Evolutionary conservation across 2,113 vertebrate species (phyloP).

Genomic region (Corythaeola cristata): DNA sequence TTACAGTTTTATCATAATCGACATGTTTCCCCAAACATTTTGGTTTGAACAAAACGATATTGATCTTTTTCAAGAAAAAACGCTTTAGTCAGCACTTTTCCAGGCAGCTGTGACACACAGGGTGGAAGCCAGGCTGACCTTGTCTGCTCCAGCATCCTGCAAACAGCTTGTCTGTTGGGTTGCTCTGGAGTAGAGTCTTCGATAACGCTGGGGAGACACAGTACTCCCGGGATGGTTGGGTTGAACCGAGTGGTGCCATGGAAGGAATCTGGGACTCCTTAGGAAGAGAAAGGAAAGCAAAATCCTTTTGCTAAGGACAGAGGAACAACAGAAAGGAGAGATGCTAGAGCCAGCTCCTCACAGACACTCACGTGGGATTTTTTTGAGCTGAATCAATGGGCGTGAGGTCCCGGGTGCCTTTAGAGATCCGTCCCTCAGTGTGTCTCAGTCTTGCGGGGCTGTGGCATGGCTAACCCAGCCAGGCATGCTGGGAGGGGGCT

Average conservation of each 20-base stretch:
- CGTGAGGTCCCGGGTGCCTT: background rate
- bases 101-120: background rate
- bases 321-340: background rate
- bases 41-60: background rate
- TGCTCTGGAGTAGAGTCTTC: background rate
- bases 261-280: background rate
- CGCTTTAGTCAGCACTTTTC: background rate
- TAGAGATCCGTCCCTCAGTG: background rate
- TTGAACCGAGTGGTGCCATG: background rate
- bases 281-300: background rate
- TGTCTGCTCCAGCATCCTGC: background rate
- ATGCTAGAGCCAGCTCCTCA: background rate
- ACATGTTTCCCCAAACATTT: conserved; percentile 47
- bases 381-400: background rate
- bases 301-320: background rate
- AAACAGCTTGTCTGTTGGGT: background rate
- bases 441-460: background rate
- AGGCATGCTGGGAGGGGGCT: background rate
- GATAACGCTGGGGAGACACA: accelerated
- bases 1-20: background rate
- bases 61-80: background rate
- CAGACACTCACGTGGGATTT: background rate
- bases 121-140: background rate
- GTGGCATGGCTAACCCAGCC: background rate
- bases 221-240: background rate